Evolutionary conservation across 2,888 invertebrate species (phyloP), one percentile per base, ranked within the genome.

Genomic region (Scaptomyza reducta): DNA sequence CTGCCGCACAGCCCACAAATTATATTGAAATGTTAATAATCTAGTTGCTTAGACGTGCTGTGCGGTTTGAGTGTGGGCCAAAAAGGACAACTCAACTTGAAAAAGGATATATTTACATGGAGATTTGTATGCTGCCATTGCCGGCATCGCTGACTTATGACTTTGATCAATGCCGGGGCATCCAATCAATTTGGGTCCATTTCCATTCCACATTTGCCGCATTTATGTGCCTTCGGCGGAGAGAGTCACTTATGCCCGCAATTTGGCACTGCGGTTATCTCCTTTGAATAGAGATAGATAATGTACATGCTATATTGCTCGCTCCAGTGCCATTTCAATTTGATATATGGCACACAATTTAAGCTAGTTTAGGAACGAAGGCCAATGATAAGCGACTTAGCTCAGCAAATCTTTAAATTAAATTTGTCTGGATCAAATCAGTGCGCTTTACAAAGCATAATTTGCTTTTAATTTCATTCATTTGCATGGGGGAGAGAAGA

Each of bases 21-120:
- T 78, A 82, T 78, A 88, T 88, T 89, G 79, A 89, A 89, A 88
- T 89, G 89, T 89, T 88, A 79, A 89, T 88, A 88, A 88, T 89
- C 88, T 79, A 83, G 83, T 83, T 76, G 84, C 88, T 77, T 79
- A 75, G 88, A 85, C 86, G 79, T 85, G 81, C 78, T 75, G 78
- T 42, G 74, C 46, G 14, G 49, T 10, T 38, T n/a, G n/a, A 35
- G 40, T 16, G 3, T 29, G 46, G 50, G 62, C 31, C 31, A 65
- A 83, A 78, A 85, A 73, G 79, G 77, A 78, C 83, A 81, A 67
- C 80, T 73, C 70, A 69, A 77, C 83, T 40, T 88, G 79, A 69
- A 71, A 86, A 79, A 76, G 87, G 82, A 88, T 88, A 84, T 86
- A 84, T 87, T 88, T 86, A 82, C 70, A 88, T 86, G 82, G 79